phyloP scores from a whole-genome alignment of 92 coral and sea anemone genomes.

The Paramuricea clavata region DNA sequence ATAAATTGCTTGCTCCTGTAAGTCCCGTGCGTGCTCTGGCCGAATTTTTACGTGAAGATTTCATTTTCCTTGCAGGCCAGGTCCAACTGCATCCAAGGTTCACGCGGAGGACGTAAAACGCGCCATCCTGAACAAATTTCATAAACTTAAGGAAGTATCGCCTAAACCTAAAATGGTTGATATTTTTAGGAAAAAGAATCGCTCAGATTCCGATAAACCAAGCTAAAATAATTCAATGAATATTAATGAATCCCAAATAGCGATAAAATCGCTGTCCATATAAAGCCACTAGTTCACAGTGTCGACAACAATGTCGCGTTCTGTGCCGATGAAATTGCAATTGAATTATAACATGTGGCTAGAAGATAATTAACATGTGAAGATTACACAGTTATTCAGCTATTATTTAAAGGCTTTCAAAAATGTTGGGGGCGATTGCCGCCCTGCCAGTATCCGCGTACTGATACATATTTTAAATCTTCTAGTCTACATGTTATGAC shows the following conservation, averaged over 20 bases:
- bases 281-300: neutral
- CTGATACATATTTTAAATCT: too few relatives aligned
- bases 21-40: neutral
- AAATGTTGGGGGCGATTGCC: too few relatives aligned
- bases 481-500: too few relatives aligned
- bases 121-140: conserved; percentile 90
- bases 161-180: conserved; percentile 95
- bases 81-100: conserved; percentile 70
- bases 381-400: too few relatives aligned
- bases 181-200: conserved; percentile 89
- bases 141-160: conserved; percentile 90
- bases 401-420: too few relatives aligned
- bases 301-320: too few relatives aligned
- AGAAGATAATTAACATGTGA: too few relatives aligned
- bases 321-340: too few relatives aligned
- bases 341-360: too few relatives aligned
- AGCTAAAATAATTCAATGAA: conserved; percentile 23
- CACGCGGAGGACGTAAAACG: conserved; percentile 84
- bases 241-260: neutral
- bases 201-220: conserved; percentile 73
- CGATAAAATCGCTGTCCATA: neutral
- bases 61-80: conserved; percentile 74
- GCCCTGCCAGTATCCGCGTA: too few relatives aligned
- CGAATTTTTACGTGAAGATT: too few relatives aligned
- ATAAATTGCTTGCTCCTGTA: neutral